Evolutionary conservation across 2,113 vertebrate species (phyloP).

Genomic region (Larimichthys crocea): DNA sequence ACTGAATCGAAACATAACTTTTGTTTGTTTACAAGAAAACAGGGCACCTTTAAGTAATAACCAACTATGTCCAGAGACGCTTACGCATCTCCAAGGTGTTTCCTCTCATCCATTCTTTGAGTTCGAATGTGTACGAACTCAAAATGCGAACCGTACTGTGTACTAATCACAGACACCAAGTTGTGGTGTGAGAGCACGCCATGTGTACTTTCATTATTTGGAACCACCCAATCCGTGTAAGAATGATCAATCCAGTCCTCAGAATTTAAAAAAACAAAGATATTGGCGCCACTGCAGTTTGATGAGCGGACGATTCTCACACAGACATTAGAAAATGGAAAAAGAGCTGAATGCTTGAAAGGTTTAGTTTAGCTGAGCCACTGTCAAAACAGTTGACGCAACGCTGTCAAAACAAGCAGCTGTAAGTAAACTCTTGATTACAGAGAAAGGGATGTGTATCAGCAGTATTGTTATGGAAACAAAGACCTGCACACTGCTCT

Average conservation of each 20-base stretch:
- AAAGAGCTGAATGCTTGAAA: conserved; percentile 28
- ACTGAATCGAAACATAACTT: background rate
- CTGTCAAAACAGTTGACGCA: conserved; percentile 64
- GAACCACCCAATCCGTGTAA: background rate
- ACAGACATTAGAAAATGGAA: conserved; percentile 29
- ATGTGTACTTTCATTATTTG: background rate
- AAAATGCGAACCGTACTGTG: too few relatives aligned
- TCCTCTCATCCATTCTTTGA: background rate
- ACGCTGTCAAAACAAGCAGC: conserved; percentile 58
- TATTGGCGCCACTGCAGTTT: background rate
- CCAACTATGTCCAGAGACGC: background rate
- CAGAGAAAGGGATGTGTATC: conserved; percentile 17
- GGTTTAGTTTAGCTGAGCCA: conserved; percentile 43
- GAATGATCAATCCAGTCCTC: background rate
- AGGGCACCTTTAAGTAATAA: background rate
- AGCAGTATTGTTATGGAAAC: conserved; percentile 26
- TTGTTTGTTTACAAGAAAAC: background rate
- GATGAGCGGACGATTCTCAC: conserved; percentile 22
- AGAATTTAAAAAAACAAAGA: background rate
- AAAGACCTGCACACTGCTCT: conserved; percentile 5
- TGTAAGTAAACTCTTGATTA: conserved; percentile 62
- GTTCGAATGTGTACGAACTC: too few relatives aligned
- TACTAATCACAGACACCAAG: background rate
- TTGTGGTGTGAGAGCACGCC: too few relatives aligned
- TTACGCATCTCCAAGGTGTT: background rate